These are phyloP conservation scores for Balaenoptera acutorostrata DNA, from an alignment of 2,113 vertebrate genomes.

Conservation along the genomic window DNA sequence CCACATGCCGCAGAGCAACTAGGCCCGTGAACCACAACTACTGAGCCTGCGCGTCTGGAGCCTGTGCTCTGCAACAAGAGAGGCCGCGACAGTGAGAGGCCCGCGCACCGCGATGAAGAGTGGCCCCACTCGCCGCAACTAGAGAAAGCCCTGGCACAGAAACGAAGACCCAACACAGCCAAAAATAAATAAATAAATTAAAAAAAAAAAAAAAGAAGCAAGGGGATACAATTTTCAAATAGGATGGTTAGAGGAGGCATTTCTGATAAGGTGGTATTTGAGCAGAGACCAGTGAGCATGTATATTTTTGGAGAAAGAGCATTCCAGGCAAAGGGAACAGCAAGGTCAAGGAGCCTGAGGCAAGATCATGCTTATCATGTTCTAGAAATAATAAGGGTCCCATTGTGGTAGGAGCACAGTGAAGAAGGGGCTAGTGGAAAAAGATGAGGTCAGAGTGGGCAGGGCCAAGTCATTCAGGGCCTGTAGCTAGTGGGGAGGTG, in stretches of 20 bases:
- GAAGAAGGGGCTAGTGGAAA: neutral
- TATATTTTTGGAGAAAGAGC: neutral
- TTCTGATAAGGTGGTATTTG: neutral
- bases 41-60: too few species aligned
- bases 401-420: neutral
- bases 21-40: too few species aligned
- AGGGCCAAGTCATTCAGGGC: neutral
- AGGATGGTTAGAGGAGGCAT: neutral
- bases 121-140: too few species aligned
- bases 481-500: neutral
- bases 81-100: too few species aligned
- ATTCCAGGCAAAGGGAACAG: neutral
- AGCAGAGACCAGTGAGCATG: neutral
- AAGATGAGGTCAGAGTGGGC: neutral
- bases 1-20: too few species aligned
- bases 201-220: neutral
- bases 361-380: rapidly evolving
- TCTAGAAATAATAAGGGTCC: neutral
- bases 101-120: too few species aligned
- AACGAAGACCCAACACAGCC: too few species aligned
- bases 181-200: too few species aligned
- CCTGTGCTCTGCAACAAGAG: too few species aligned
- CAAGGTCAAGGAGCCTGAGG: neutral
- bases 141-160: too few species aligned
- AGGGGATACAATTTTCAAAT: neutral